Evolutionary conservation across 2,888 invertebrate species (phyloP).

Genomic region (Agriopis aurantiaria): DNA sequence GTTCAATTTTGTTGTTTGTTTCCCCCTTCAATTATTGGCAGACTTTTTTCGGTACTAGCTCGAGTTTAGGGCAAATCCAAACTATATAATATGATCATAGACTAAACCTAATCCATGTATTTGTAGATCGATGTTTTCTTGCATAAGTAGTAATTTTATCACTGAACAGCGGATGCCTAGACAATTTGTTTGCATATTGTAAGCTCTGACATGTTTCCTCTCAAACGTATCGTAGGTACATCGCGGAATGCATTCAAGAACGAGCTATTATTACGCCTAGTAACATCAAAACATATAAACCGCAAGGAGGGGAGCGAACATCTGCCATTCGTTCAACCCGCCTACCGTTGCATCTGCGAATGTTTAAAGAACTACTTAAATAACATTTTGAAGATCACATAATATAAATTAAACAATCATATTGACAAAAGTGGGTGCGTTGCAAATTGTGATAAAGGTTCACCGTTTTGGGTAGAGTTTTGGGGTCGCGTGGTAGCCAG

Average conservation of each 20-base stretch:
- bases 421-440: constrained; percentile 79
- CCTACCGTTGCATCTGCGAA: constrained; percentile 76
- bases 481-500: constrained; percentile 80
- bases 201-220: constrained; percentile 15
- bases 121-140: not conserved
- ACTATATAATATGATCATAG: too few relatives aligned
- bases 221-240: constrained; percentile 38
- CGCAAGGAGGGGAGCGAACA: constrained; percentile 62
- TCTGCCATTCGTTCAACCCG: constrained; percentile 69
- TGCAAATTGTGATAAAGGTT: constrained; percentile 69
- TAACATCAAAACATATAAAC: constrained; percentile 63
- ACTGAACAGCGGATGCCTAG: not conserved
- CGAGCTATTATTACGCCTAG: constrained; percentile 26
- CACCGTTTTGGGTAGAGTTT: constrained; percentile 51
- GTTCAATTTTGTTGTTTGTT: too few relatives aligned
- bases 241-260: constrained; percentile 45
- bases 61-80: too few relatives aligned
- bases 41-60: too few relatives aligned
- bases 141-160: not conserved
- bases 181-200: constrained; percentile 1
- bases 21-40: too few relatives aligned
- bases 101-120: too few relatives aligned
- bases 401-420: constrained; percentile 84
- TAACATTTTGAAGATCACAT: constrained; percentile 81
- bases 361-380: constrained; percentile 84